A percentile compares a stretch with the other conserved stretches of the same genome.
phyloP scores from a whole-genome alignment of 1,140 invertebrate genomes.

The Pogonus chalceus region DNA sequence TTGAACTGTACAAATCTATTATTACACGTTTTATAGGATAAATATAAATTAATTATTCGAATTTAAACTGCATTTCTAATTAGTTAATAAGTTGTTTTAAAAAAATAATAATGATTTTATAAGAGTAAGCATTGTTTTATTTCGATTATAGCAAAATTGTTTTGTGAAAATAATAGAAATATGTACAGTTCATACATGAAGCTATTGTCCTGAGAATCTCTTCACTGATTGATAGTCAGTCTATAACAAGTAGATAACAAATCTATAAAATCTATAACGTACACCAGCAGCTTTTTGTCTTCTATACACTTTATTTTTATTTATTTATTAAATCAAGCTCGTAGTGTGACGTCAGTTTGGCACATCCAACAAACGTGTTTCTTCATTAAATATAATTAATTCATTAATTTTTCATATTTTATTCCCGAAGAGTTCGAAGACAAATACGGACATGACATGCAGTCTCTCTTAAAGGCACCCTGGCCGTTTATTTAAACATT shows the following conservation, averaged over 20 bases:
- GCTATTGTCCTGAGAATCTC: not conserved
- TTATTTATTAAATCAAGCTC: not conserved
- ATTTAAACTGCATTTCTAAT: not conserved
- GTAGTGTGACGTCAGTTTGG: not conserved
- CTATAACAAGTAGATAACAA: conserved; percentile 20
- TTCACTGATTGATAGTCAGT: not conserved
- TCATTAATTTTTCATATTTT: not conserved
- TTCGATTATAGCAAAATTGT: not conserved
- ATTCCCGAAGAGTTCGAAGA: too few relatives aligned
- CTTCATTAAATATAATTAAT: not conserved
- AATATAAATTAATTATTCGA: too few relatives aligned
- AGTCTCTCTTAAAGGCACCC: not conserved
- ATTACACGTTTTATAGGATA: too few relatives aligned
- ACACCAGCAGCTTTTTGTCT: conserved; percentile 19
- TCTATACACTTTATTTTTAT: conserved; percentile 21
- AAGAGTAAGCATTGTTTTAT: not conserved
- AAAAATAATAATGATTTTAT: not conserved
- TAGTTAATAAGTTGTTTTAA: not conserved
- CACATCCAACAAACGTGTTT: not conserved
- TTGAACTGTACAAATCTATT: too few relatives aligned
- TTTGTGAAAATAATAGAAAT: not conserved
- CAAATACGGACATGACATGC: not conserved
- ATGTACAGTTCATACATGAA: not conserved
- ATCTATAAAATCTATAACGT: conserved; percentile 35
- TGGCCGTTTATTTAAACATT: not conserved